A percentile compares a stretch with the other conserved stretches of the same genome.
These are phyloP conservation scores for Rhadinocentrus ornatus DNA, from an alignment of 2,797 vertebrate species.

Conservation along the genomic window DNA sequence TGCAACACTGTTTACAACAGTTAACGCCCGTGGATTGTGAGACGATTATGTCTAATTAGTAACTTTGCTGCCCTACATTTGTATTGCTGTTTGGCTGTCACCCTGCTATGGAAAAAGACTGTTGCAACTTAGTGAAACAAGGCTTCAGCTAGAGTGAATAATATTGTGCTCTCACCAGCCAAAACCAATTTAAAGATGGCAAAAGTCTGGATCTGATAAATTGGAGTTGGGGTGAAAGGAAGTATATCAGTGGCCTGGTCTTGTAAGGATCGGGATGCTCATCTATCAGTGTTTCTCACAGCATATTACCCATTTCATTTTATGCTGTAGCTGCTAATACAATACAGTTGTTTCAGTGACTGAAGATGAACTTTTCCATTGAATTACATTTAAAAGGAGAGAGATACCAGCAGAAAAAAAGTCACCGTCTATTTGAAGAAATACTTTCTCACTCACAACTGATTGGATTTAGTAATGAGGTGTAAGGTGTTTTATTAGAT, in stretches of 20 bases:
- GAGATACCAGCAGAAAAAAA: conserved; percentile 57
- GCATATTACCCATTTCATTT: conserved; percentile 73
- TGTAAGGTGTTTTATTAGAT: conserved; percentile 74
- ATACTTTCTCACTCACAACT: conserved; percentile 57
- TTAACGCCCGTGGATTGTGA: conserved; percentile 68
- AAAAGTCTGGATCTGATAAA: conserved; percentile 72
- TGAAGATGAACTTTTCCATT: conserved; percentile 73
- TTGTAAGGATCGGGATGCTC: conserved; percentile 60
- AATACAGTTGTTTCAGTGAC: conserved; percentile 74
- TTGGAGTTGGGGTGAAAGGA: conserved; percentile 69
- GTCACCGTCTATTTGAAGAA: conserved; percentile 58
- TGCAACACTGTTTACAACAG: conserved; percentile 70
- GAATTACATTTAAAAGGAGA: conserved; percentile 68
- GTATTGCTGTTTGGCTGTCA: conserved; percentile 63
- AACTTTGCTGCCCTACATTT: conserved; percentile 73
- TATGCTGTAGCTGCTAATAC: conserved; percentile 72
- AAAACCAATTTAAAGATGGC: conserved; percentile 77
- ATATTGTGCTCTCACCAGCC: conserved; percentile 63
- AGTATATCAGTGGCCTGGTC: conserved; percentile 60
- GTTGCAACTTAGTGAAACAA: conserved; percentile 74
- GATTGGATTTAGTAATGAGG: conserved; percentile 75
- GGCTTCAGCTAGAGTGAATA: conserved; percentile 55
- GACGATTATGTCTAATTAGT: conserved; percentile 75
- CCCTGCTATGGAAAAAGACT: conserved; percentile 55
- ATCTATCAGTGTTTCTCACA: conserved; percentile 67